Conservation (phyloP, 2,888 invertebrate species). For the Epistrophe grossulariae region DNA sequence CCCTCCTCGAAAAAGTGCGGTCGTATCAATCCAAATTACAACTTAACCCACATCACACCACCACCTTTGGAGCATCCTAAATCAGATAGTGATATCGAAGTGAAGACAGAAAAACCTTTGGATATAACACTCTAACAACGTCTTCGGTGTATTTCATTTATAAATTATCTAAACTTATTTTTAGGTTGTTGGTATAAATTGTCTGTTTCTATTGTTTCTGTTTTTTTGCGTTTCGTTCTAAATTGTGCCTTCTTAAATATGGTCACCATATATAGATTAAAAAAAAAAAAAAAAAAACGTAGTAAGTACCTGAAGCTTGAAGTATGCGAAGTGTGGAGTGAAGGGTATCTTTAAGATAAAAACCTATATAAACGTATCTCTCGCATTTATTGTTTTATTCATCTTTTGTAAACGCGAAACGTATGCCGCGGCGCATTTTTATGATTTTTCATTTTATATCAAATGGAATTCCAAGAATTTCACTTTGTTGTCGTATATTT, state of each 20-base stretch:
- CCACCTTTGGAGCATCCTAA: too few species aligned
- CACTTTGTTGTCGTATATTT: conserved; percentile 69
- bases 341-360: conserved; percentile 39
- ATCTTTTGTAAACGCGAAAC: conserved; percentile 74
- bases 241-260: neutral
- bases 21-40: too few species aligned
- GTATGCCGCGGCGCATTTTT: conserved; percentile 75
- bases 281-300: neutral
- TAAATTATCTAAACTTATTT: too few species aligned
- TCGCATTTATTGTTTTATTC: conserved; percentile 73
- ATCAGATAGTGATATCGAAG: too few species aligned
- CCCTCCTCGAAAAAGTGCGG: too few species aligned
- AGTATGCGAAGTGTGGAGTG: conserved; percentile 11
- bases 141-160: too few species aligned
- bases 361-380: conserved; percentile 50
- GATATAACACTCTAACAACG: too few species aligned
- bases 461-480: conserved; percentile 76
- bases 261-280: conserved; percentile 27
- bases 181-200: too few species aligned
- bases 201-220: too few species aligned
- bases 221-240: neutral
- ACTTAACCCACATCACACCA: too few species aligned
- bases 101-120: too few species aligned
- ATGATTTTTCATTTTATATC: conserved; percentile 76
- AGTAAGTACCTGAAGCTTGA: conserved; percentile 25